Evolutionary conservation across 2,113 vertebrate species (phyloP), one percentile per base, ranked within the genome.

Genomic region (Oreochromis tanganicae): DNA sequence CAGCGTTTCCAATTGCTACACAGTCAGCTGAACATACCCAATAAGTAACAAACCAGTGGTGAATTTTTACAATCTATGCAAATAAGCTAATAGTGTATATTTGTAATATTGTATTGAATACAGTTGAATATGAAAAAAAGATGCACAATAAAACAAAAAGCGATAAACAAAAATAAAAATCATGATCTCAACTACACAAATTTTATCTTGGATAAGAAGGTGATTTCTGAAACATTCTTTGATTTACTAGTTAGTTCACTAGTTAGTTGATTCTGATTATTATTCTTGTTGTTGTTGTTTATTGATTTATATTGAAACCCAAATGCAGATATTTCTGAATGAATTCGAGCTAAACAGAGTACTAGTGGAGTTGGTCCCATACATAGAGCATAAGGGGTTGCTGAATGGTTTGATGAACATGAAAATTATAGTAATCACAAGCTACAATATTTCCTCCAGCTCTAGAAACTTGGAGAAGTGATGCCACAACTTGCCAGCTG

Each of bases 1-100:
- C 81, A 92, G 56, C 29, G 12, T 85, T 85, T 85, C 17, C 75
- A 73, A 54, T 86, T 29, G 56, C n/a, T 43, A 75, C 17, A 9
- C 19, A 88, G 21, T 82, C 38, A 79, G 41, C 63, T 85, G 73
- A 90, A 78, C 24, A 48, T 61, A 85, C 29, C 19, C 56, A 79
- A 4, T 12, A 5, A 32, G 57, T 4, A 54, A 46, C 14, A 13
- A 21, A 36, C 66, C 1, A 32, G 10, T 2, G 13, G 54, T 21
- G 34, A 36, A 46, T 82, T 86, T 54, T 57, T n/a, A 80, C 43
- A 80, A 71, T 29, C 36, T 71, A 43, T 54, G 9, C 54, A 88
- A 85, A 82, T 68, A 59, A 14, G 41, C 7, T 85, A 48, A 90
- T 81, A 63, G 46, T 29, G 32, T 56, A 54, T 75, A 75, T 9